Conservation (phyloP, 2,113 vertebrate species). For the Cyanoderma ruficeps region DNA sequence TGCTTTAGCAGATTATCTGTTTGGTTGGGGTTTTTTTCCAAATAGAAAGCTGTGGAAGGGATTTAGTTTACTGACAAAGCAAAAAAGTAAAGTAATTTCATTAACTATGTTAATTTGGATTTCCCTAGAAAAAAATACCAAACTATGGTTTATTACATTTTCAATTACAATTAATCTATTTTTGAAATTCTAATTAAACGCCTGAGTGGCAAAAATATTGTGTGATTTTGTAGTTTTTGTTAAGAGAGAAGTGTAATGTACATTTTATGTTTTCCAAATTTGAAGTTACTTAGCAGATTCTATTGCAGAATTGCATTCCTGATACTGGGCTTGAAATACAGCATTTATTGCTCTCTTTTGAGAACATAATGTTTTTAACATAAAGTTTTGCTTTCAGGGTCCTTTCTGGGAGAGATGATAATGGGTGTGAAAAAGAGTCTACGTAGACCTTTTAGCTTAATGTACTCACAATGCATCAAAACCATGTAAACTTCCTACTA, state of each 20-base stretch:
- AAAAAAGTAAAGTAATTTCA: slow-evolving; percentile 73
- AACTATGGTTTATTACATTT: slow-evolving; percentile 70
- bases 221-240: background rate
- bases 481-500: background rate
- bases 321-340: background rate
- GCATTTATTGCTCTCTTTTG: background rate
- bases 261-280: background rate
- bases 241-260: background rate
- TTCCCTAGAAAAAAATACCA: slow-evolving; percentile 40
- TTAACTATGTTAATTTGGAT: slow-evolving; percentile 74
- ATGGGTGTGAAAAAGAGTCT: background rate
- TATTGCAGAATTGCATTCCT: background rate
- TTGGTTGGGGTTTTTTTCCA: slow-evolving; percentile 19
- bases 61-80: slow-evolving; percentile 75
- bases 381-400: background rate
- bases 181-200: slow-evolving; percentile 76
- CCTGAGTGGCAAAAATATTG: slow-evolving; percentile 43
- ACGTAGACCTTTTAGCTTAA: background rate
- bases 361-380: background rate
- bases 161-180: slow-evolving; percentile 76
- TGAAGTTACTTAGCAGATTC: background rate
- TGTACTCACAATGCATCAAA: background rate
- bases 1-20: slow-evolving; percentile 53
- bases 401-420: background rate
- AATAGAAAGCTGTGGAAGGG: slow-evolving; percentile 29